Base-by-base conservation (phyloP, 2,113 vertebrate species). In the Sylvia atricapilla region DNA sequence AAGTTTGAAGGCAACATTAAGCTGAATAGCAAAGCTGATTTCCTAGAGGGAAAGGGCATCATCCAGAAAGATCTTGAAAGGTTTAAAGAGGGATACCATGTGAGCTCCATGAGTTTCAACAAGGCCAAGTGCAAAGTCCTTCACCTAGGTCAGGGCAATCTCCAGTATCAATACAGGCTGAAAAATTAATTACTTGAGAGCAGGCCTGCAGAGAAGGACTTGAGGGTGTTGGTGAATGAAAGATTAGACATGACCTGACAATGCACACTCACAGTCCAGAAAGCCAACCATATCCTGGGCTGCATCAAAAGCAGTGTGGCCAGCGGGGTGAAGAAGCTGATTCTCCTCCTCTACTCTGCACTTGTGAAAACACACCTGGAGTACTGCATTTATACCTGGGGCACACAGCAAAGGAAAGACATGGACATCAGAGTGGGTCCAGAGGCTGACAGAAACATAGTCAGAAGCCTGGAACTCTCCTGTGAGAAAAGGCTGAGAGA, bases 261-360 rank as follows among this genome's bases (percentile, higher is more conserved):
- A 44, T 10, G 10, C 23, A 6, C 1, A 6, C 30, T 67, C 58
- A 50, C 10, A 27, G 18, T 22, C 5, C 24, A 73, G 59, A 68
- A 68, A 73, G 3, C 19, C 30, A 60, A 1, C 3, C 0, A 0
- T 43, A n/a, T 15, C 25, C 17, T 78, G 37, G 7, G 13, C 53
- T 74, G 15, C 15, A 53, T 39, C 7, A 30, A 49, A 56, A 43
- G 17, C 30, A 44, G 4, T 1, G 2, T 22, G 16, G 4, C 47
- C 30, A 76, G 35, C 19, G 50, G 13, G 15, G 10, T 18, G 7
- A 56, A 12, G 17, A 13, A 55, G 4, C 6, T 41, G 39, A 49
- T 69, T 69, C 11, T 73, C 6, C 27, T 25, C 21, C 14, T 70
- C n/a, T 46, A 3, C 11, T 58, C 39, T 37, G 47, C 7, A 58